Percentiles rank a stretch among this genome's conserved stretches.
These are phyloP conservation scores for Cynoglossus semilaevis DNA, from an alignment of 2,113 vertebrate species.

Conservation along the genomic window DNA sequence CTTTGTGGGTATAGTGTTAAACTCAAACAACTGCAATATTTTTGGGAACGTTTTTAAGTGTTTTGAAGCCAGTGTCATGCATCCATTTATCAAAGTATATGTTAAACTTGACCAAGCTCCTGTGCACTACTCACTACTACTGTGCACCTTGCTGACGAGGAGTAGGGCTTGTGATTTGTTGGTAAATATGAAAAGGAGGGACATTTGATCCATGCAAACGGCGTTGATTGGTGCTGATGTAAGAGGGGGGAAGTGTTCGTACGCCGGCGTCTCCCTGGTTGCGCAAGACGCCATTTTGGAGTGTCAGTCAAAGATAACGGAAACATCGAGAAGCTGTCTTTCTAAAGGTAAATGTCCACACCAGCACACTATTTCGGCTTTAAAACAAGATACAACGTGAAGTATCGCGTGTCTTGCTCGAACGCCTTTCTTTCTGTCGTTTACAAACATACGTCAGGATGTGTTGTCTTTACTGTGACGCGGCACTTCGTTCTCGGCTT, in stretches of 20 bases:
- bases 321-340: constrained; percentile 68
- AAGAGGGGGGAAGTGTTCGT: constrained; percentile 53
- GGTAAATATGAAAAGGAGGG: background rate
- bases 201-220: background rate
- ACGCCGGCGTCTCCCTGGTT: constrained; percentile 71
- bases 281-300: constrained; percentile 80
- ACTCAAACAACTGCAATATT: too few relatives aligned
- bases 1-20: too few relatives aligned
- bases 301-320: constrained; percentile 69
- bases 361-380: background rate
- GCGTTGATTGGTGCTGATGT: constrained; percentile 53
- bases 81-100: too few relatives aligned
- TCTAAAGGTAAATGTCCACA: constrained; percentile 60
- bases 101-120: constrained; percentile 51
- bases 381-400: background rate
- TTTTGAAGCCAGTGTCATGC: too few relatives aligned
- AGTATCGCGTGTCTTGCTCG: background rate
- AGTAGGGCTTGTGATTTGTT: constrained; percentile 38
- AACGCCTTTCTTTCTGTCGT: background rate
- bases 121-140: constrained; percentile 58
- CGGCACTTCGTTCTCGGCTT: constrained; percentile 63
- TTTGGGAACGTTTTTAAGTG: too few relatives aligned
- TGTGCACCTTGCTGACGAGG: constrained; percentile 36
- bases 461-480: constrained; percentile 60
- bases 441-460: constrained; percentile 38